Percentiles rank a stretch among this genome's conserved stretches.
Conservation (phyloP, 2,113 vertebrate genomes). For the Hippotragus niger region DNA sequence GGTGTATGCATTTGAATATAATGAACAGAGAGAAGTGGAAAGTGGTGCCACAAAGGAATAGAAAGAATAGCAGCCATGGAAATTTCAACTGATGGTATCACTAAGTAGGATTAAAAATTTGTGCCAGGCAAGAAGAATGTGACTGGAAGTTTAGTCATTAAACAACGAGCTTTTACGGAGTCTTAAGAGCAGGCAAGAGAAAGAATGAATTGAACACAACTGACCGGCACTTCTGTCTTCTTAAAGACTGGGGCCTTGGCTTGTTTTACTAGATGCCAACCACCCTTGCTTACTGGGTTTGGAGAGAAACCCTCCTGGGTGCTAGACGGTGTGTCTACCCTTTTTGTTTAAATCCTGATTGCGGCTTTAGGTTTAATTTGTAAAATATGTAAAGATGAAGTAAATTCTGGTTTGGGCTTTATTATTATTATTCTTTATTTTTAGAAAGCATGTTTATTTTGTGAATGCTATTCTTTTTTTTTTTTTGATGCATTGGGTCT, state of each 20-base stretch:
- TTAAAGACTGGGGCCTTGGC: rapidly evolving
- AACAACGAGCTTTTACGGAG: not conserved
- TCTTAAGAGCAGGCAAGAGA: not conserved
- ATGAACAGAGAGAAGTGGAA: not conserved
- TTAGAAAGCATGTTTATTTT: not conserved
- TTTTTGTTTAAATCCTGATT: not conserved
- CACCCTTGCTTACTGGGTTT: not conserved
- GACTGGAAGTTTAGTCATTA: not conserved
- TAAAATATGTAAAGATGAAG: not conserved
- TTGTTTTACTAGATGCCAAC: not conserved
- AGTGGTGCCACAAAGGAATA: not conserved
- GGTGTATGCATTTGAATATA: not conserved
- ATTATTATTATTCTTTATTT: not conserved
- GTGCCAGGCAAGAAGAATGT: not conserved
- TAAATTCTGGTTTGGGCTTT: not conserved
- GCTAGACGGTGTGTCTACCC: not conserved
- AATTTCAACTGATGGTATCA: not conserved
- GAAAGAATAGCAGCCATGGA: not conserved
- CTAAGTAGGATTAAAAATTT: not conserved
- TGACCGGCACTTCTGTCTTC: not conserved
- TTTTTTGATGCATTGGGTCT: not conserved
- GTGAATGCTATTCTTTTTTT: not conserved
- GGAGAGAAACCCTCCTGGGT: not conserved
- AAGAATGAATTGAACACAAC: not conserved
- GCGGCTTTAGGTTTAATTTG: not conserved